Evolutionary conservation across 92 coral and sea anemone species (phyloP).

Genomic region (Heteractis magnifica): DNA sequence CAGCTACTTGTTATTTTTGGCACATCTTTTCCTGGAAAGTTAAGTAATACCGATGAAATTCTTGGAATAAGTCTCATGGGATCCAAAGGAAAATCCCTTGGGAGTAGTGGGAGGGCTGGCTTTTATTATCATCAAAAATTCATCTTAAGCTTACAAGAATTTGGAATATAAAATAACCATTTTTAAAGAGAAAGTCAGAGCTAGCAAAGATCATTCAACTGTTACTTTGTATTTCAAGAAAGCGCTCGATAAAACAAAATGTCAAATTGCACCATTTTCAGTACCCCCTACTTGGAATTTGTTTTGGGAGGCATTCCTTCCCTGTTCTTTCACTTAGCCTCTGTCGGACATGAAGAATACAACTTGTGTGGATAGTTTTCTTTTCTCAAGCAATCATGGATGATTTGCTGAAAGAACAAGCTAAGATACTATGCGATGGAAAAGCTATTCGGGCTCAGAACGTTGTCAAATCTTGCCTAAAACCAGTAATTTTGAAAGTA

Average conservation of each 20-base stretch:
- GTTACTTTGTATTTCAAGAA: too few species aligned
- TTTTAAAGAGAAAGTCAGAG: too few species aligned
- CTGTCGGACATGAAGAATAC: too few species aligned
- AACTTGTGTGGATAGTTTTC: too few species aligned
- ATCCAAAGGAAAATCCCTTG: neutral
- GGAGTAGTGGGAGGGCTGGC: neutral
- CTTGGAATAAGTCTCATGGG: neutral
- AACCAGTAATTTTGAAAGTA: neutral
- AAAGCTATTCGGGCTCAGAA: neutral
- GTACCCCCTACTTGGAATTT: too few species aligned
- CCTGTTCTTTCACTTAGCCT: too few species aligned
- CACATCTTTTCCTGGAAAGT: neutral
- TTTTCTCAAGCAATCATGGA: neutral
- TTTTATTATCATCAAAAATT: neutral
- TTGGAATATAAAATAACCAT: too few species aligned
- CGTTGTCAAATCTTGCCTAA: neutral
- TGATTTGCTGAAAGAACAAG: neutral
- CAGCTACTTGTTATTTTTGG: neutral
- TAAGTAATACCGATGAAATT: neutral
- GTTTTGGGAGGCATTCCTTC: too few species aligned
- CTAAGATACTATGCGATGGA: neutral
- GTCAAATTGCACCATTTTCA: too few species aligned
- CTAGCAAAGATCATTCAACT: too few species aligned
- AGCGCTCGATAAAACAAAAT: too few species aligned
- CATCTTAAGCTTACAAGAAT: too few species aligned